Conservation (phyloP, 2,888 invertebrate species). For the Iphiclides podalirius region DNA sequence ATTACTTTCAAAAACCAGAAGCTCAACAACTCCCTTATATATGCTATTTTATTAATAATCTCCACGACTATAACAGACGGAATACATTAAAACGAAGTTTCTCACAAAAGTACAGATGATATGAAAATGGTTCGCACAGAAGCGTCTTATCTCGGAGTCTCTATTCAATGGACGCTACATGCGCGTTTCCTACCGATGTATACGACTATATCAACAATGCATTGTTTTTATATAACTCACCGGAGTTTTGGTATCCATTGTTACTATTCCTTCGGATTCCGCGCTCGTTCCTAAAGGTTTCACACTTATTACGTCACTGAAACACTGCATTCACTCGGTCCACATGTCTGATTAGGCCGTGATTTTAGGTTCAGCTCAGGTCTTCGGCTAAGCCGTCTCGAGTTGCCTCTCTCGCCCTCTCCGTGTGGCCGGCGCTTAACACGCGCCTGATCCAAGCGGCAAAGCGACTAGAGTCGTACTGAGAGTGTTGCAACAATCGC, state of each 20-base stretch:
- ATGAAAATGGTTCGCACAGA: neutral
- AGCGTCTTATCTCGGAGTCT: constrained; percentile 1
- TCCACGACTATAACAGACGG: too few species aligned
- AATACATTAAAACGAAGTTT: too few species aligned
- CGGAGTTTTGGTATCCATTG: constrained; percentile 73
- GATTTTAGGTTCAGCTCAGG: constrained; percentile 29
- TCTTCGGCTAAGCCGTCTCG: constrained; percentile 52
- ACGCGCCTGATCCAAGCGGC: constrained; percentile 77
- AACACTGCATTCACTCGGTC: constrained; percentile 74
- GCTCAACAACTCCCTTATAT: too few species aligned
- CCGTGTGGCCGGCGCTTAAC: constrained; percentile 71
- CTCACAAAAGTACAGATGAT: neutral
- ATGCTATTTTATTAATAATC: too few species aligned
- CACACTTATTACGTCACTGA: constrained; percentile 71
- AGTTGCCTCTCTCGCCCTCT: constrained; percentile 77
- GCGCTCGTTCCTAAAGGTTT: constrained; percentile 38
- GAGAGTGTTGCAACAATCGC: constrained; percentile 74
- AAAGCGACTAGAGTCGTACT: constrained; percentile 81
- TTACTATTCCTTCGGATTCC: constrained; percentile 26
- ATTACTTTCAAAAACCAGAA: too few species aligned
- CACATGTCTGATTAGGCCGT: constrained; percentile 62
- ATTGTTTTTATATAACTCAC: constrained; percentile 47
- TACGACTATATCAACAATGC: constrained; percentile 12
- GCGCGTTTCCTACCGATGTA: constrained; percentile 2
- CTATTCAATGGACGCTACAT: constrained; percentile 2